Evolutionary conservation across 2,113 vertebrate species (phyloP).

Genomic region (Euleptes europaea): DNA sequence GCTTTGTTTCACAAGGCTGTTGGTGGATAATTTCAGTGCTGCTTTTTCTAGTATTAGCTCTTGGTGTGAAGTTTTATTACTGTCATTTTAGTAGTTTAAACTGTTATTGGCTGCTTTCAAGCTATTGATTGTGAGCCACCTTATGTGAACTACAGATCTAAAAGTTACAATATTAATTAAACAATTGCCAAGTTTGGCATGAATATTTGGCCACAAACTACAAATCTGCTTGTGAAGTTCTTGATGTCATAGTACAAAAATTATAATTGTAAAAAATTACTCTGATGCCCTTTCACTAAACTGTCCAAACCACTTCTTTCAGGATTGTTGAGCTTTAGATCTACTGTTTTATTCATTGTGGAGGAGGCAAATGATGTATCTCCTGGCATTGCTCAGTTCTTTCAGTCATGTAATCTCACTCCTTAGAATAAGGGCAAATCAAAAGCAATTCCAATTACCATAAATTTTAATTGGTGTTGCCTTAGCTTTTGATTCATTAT

Average conservation of each 20-base stretch:
- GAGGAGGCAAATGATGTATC: neutral
- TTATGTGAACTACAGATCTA: neutral
- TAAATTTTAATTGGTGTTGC: neutral
- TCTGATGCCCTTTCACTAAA: neutral
- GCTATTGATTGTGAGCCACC: neutral
- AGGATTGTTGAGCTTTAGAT: neutral
- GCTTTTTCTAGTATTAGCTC: neutral
- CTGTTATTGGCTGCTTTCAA: neutral
- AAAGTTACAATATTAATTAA: neutral
- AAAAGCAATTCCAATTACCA: neutral
- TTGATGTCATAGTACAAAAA: neutral
- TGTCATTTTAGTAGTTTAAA: neutral
- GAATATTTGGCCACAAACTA: neutral
- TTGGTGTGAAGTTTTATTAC: neutral
- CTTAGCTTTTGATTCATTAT: slow-evolving; percentile 10
- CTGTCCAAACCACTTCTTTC: neutral
- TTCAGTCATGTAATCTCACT: neutral
- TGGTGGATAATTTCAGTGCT: neutral
- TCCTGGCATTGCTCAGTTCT: neutral
- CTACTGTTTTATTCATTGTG: neutral
- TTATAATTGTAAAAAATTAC: neutral
- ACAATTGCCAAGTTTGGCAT: neutral
- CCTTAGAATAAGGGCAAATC: neutral
- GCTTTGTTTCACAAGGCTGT: neutral
- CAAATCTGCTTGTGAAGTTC: neutral